Base-by-base conservation (phyloP, 1,140 invertebrate species). In the Neodiprion lecontei region DNA sequence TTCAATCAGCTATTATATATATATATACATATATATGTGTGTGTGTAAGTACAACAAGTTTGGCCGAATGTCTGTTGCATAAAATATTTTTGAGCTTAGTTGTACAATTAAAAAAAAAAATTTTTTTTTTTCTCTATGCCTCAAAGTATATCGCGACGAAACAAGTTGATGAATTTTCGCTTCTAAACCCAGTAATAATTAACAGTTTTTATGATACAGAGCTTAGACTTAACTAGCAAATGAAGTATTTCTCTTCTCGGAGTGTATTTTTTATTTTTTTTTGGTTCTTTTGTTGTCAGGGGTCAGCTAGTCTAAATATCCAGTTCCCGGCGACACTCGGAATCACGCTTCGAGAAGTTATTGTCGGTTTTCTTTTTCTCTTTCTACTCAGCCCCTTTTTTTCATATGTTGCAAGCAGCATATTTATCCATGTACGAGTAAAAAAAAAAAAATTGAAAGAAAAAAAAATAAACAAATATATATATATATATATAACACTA, bases 251-350 rank as follows among this genome's bases (percentile, higher is more conserved):
- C 17, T 61, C 53, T 61, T 9, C 9, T 61, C 53, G 28, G 28
- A 17, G 53, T 61, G 53, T 61, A 21, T 21, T 21, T 21, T 21
- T 21, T 21, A 21, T 21, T 21, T 21, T 21, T 21, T 21, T 21
- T 61, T 9, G 53, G 5, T 61, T 9, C 53, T 5, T 0, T 5
- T 61, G 9, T 61, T 61, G 53, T 61, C n/a, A 61, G 53, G 53
- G 53, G 53, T 61, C 53, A 61, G 53, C 53, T 61, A 61, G 53
- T 61, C 53, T 61, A 61, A 61, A 61, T 61, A 61, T 9, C 53
- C 53, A 17, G 5, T 61, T 61, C 53, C 53, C 53, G 0, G 53
- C 53, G 53, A 17, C 53, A 61, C 53, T 61, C 53, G 53, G 53
- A 61, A 61, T 61, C 53, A 61, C 53, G 53, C 53, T 61, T 61